Conservation (phyloP, 1,140 invertebrate species). For the Drosophila arizonae region DNA sequence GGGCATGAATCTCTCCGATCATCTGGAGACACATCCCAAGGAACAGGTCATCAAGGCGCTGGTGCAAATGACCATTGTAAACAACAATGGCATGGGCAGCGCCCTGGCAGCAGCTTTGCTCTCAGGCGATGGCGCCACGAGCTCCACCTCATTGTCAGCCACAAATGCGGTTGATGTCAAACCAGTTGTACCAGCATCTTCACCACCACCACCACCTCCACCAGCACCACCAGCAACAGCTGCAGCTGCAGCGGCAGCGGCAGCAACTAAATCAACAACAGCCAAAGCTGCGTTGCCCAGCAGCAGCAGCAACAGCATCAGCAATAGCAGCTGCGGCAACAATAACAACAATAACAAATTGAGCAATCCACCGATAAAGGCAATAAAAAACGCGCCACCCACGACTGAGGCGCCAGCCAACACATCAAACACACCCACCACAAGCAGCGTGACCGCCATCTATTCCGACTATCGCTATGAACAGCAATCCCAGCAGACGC, state of each 20-base stretch:
- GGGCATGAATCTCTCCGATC: slow-evolving; percentile 90
- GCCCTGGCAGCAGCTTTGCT: slow-evolving; percentile 59
- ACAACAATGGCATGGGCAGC: slow-evolving; percentile 50
- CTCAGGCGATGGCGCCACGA: slow-evolving; percentile 9
- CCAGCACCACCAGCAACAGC: slow-evolving; percentile 3
- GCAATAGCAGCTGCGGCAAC: slow-evolving; percentile 22
- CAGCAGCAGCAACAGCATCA: slow-evolving; percentile 6
- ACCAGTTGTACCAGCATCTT: slow-evolving; percentile 46
- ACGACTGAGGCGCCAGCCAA: slow-evolving; percentile 73
- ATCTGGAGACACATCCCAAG: slow-evolving; percentile 92
- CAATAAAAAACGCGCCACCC: slow-evolving; percentile 65
- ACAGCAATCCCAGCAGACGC: slow-evolving; percentile 48
- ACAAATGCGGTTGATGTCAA: slow-evolving; percentile 45
- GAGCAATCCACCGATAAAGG: slow-evolving; percentile 74
- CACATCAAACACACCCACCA: slow-evolving; percentile 69
- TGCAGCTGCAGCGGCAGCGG: slow-evolving; percentile 3
- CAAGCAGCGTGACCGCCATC: slow-evolving; percentile 43
- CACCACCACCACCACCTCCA: neutral
- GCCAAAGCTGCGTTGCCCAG: slow-evolving; percentile 17
- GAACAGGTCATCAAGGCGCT: slow-evolving; percentile 93
- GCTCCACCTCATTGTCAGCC: slow-evolving; percentile 9
- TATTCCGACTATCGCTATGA: slow-evolving; percentile 70
- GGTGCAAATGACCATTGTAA: slow-evolving; percentile 83
- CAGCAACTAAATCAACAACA: slow-evolving; percentile 14
- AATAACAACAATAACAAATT: slow-evolving; percentile 51